phyloP scores from a whole-genome alignment of 2,113 vertebrate genomes.

The Zosterops pallidus region DNA sequence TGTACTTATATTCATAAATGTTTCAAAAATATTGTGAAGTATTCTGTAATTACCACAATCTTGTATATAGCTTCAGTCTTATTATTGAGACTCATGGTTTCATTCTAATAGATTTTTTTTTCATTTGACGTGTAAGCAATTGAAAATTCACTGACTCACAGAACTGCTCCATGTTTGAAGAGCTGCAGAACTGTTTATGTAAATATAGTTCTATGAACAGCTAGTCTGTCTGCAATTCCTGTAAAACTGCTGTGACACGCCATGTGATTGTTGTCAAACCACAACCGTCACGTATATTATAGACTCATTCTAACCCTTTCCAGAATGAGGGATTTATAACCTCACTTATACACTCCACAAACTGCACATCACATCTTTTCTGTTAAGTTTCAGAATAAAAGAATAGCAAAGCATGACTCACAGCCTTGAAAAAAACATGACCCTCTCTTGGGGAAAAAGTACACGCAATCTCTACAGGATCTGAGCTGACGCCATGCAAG shows the following conservation, averaged over 20 bases:
- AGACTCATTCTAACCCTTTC: background rate
- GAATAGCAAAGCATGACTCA: background rate
- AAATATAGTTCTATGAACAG: background rate
- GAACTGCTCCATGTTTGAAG: background rate
- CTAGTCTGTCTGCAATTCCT: background rate
- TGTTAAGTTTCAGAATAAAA: background rate
- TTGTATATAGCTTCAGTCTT: background rate
- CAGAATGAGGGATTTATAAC: background rate
- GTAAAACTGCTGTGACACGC: background rate
- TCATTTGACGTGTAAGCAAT: background rate
- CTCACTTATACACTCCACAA: background rate
- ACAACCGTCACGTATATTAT: background rate
- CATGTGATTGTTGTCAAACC: background rate
- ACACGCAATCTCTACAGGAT: background rate
- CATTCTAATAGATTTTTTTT: background rate
- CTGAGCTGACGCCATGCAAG: background rate
- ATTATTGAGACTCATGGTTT: background rate
- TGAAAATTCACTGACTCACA: slow-evolving; percentile 6
- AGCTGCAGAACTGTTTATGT: background rate
- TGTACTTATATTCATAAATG: background rate
- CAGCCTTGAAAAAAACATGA: background rate
- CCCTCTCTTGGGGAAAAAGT: background rate
- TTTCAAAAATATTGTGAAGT: background rate
- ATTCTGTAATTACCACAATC: background rate
- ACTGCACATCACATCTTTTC: background rate